Evolutionary conservation across 2,797 vertebrate genomes (phyloP), one percentile per base, ranked within the genome.

Genomic region (Oreochromis mossambicus): DNA sequence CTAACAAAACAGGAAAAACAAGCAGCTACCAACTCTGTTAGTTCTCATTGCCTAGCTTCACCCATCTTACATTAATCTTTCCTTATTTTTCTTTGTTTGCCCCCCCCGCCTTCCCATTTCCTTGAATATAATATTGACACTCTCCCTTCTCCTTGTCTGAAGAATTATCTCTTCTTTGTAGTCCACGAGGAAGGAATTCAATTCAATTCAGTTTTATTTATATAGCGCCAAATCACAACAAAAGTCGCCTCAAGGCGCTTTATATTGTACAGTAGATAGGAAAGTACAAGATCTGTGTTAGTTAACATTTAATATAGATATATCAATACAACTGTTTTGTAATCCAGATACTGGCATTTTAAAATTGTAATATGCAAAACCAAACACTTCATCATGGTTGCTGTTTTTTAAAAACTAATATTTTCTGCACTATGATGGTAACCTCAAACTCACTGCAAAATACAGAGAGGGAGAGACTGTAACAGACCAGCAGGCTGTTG

Each of bases 51-150:
- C 19, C 21, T 17, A 19, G 17, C 63, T 9, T 48, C 66, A 32
- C 32, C 75, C 66, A 58, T 19, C 77, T 46, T 17, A 7, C 46
- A 48, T n/a, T n/a, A 15, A 24, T 46, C 26, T 24, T 61, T 14
- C 11, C 46, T 43, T 32, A 41, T 14, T 19, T 9, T 58, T 12
- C 73, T 56, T 54, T 24, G 24, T 70, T 79, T 61, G 4, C 58
- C 32, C 66, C 48, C 79, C 32, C 32, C 32, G 3, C 32, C 32
- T 7, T 78, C 79, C 43, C 46, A 75, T 51, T 8, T 50, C 55
- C 68, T 58, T 8, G 58, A 79, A 82, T 84, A 19, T 77, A 58
- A 77, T 78, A 48, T 43, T 56, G 55, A 38, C 43, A 41, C 14
- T 17, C 9, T 56, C 41, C 5, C 8, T 38, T 15, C 55, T 84